phyloP scores from a whole-genome alignment of 2,113 vertebrate genomes.

The Malurus elegans region DNA sequence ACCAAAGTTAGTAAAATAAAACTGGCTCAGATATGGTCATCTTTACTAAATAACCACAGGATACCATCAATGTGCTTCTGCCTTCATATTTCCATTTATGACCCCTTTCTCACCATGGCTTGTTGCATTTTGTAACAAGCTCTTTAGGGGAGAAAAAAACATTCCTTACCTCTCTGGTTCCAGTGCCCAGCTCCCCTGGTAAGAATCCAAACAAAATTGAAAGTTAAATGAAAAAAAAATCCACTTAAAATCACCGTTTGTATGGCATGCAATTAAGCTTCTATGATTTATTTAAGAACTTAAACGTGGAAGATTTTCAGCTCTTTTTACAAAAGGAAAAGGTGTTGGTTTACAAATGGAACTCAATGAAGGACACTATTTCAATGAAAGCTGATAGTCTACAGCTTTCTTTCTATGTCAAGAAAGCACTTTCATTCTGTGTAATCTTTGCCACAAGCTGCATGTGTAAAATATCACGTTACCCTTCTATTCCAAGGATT shows the following conservation, averaged over 20 bases:
- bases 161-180: not conserved
- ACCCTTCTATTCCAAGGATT: not conserved
- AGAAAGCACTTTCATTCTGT: not conserved
- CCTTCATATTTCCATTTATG: not conserved
- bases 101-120: not conserved
- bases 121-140: not conserved
- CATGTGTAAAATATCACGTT: not conserved
- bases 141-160: not conserved
- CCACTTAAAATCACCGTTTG: not conserved
- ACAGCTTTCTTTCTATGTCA: not conserved
- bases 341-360: not conserved
- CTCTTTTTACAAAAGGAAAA: not conserved
- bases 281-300: not conserved
- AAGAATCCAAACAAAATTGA: not conserved
- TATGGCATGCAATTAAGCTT: not conserved
- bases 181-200: not conserved
- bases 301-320: not conserved
- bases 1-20: not conserved
- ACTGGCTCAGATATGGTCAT: not conserved
- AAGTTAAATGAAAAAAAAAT: not conserved
- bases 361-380: not conserved
- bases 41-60: not conserved
- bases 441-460: not conserved
- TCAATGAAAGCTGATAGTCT: not conserved
- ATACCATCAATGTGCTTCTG: not conserved